Base-by-base conservation (phyloP, 1,140 invertebrate genomes). In the Calephelis nemesis region DNA sequence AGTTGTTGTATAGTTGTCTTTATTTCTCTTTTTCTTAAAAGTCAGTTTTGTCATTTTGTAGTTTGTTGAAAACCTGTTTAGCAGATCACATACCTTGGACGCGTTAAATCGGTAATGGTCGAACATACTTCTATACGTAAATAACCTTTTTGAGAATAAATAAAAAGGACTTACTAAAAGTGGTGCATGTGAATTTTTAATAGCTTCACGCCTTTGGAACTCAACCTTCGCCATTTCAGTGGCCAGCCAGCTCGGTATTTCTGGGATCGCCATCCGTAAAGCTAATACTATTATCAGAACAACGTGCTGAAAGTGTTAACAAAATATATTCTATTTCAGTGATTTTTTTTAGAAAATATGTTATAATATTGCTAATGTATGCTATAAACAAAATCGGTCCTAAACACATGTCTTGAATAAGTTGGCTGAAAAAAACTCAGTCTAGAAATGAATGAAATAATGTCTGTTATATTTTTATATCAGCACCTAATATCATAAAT, bases 231-330 rank as follows among this genome's bases (percentile, higher is more conserved):
- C 96, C 94, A 97, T 96, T 88, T 97, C 96, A 0, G 96, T 96
- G 6, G 96, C 96, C 52, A 99, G 94, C 96, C 97, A 98, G 47
- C 94, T 94, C 4, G 98, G 98, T 74, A 98, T 94, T 90, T 98
- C 97, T 0, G 98, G 98, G 71, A 99, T 97, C 0, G 96, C 95
- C 86, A 96, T 95, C 40, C 96, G 96, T 19, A 98, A 94, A 4
- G 95, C 93, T 69, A 98, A 93, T 79, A 98, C 95, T 81, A 96
- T 92, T 11, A 94, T 94, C 65, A 99, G 86, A 92, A 99, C 96
- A 13, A 98, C 94, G 84, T 99, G 98, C 94, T 97, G 93, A 13
- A 94, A 91, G 74, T 64, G 75, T 65, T 67, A 66, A 49, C 13
- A 70, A 39, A 58, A 10, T 45, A 42, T 15, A 58, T 7, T 45